Conservation (phyloP, 2,113 vertebrate genomes). For the Cryptoleucopteryx plumbea region DNA sequence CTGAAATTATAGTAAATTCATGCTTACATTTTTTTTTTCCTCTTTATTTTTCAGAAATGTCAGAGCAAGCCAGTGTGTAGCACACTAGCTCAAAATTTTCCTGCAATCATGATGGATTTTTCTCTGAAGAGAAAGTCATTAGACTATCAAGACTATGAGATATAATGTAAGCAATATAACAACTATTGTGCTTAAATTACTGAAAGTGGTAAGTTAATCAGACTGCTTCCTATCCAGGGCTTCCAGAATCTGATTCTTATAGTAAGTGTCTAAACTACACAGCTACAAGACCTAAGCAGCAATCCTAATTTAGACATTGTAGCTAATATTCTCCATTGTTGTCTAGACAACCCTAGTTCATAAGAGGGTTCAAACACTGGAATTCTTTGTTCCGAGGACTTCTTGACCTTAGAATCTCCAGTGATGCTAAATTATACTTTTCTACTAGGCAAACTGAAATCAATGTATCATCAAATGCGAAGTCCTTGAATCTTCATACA, state of each 20-base stretch:
- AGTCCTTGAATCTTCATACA: not conserved
- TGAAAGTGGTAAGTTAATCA: not conserved
- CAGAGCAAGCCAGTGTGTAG: not conserved
- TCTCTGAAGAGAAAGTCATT: not conserved
- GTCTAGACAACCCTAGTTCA: not conserved
- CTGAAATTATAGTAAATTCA: not conserved
- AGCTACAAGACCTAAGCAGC: not conserved
- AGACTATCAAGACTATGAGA: not conserved
- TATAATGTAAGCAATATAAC: not conserved
- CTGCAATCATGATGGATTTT: not conserved
- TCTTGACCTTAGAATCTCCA: not conserved
- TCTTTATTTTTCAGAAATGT: not conserved
- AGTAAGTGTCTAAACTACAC: not conserved
- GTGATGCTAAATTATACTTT: not conserved
- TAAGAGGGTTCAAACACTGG: not conserved
- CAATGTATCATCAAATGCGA: not conserved
- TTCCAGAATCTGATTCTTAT: not conserved
- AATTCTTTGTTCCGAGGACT: not conserved
- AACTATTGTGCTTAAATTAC: not conserved
- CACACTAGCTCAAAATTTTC: not conserved
- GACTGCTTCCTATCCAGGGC: not conserved
- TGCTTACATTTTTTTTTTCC: not conserved
- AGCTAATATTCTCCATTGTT: not conserved
- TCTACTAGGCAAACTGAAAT: not conserved
- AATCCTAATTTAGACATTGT: not conserved